Evolutionary conservation across 2,888 invertebrate genomes (phyloP), one percentile per base, ranked within the genome.

Genomic region (Chymomyza caudatula): DNA sequence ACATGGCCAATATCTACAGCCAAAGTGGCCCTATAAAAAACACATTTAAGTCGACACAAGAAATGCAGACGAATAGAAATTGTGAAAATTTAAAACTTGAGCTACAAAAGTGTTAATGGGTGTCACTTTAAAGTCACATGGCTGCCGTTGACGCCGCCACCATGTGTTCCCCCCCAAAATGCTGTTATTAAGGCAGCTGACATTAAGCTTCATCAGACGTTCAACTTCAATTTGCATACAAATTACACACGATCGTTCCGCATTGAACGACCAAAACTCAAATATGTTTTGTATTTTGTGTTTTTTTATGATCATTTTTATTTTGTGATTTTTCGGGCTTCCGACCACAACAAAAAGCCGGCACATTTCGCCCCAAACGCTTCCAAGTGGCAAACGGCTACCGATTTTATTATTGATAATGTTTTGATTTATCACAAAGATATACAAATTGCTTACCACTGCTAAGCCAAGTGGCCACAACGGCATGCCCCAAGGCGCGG

Each of bases 381-480:
- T 71, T 67, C 78, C 74, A 71, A 82, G 65, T 81, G 82, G 84
- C 84, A 82, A 85, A 75, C 86, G 75, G 87, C 87, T 87, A 86
- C 87, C 87, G 87, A 87, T 87, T 86, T 87, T 76, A 71, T 86
- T 86, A 82, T 86, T 85, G 87, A 87, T 86, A 87, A 86, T 87
- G 77, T 77, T 87, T 86, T 87, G 87, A 87, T 87, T 87, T 86
- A 87, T 87, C 80, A 78, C 74, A 71, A 65, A 76, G 85, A 86
- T 80, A 86, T 77, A 86, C 86, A 82, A 82, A 82, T 82, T 82
- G 73, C 69, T 65, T 70, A 67, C 63, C 64, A 58, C 67, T 37
- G 29, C 54, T 64, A 22, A 44, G 60, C 56, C 22, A 37, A 54
- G n/a, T 19, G 51, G 37, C 67, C 51, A 59, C 54, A 66, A 59